phyloP scores from a whole-genome alignment of 2,113 vertebrate genomes.

The Sorex araneus region DNA sequence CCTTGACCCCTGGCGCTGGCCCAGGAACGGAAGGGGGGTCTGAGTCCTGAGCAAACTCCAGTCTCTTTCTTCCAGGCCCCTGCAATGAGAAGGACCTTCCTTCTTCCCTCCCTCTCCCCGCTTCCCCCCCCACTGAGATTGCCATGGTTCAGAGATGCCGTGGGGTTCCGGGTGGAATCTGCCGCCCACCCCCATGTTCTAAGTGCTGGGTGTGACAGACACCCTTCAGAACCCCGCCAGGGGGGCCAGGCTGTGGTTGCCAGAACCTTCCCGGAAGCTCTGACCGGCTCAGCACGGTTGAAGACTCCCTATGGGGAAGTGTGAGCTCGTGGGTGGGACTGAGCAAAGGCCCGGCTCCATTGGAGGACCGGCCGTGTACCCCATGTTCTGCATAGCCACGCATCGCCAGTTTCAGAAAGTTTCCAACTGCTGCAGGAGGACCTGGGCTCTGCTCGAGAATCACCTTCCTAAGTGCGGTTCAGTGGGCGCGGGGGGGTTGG shows the following conservation, averaged over 20 bases:
- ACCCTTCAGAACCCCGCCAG: not conserved
- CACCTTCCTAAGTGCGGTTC: not conserved
- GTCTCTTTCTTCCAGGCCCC: too few relatives aligned
- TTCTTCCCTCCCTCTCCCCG: too few relatives aligned
- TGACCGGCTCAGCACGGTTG: not conserved
- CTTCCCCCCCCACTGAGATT: too few relatives aligned
- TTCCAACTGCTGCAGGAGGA: slow-evolving; percentile 30
- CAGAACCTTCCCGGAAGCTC: not conserved
- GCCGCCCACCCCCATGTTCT: not conserved
- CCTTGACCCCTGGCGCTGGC: not conserved
- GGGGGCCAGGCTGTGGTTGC: not conserved
- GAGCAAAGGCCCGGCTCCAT: not conserved
- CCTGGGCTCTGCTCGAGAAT: not conserved
- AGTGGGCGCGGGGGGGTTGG: not conserved
- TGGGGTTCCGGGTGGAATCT: not conserved
- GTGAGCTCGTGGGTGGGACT: not conserved
- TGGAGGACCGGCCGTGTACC: not conserved
- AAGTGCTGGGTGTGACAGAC: not conserved
- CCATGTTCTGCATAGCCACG: not conserved
- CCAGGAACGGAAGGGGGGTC: not conserved
- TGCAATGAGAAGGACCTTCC: too few relatives aligned
- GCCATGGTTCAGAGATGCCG: not conserved
- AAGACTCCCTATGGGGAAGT: not conserved
- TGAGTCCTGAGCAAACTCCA: too few relatives aligned
- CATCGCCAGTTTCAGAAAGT: not conserved